Base-by-base conservation (phyloP, 2,797 vertebrate genomes). In the Molossus molossus region DNA sequence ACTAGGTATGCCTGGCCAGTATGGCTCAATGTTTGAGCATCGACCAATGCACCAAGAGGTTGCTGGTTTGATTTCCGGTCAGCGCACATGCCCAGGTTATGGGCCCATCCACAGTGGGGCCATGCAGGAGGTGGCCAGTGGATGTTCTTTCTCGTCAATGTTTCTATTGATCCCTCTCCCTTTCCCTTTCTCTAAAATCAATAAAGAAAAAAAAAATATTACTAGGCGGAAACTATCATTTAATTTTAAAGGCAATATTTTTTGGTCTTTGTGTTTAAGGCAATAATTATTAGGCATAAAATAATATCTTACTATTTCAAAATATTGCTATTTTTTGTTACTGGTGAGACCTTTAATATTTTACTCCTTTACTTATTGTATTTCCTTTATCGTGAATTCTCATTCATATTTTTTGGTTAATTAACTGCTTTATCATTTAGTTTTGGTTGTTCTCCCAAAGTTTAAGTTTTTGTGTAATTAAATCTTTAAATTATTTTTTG, bases 221-320 rank as follows among this genome's bases (percentile, higher is more conserved):
- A 33, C 33, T 33, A 33, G 33, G 18, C 13, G 67, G 60, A 92
- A 92, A 23, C 50, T 62, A 23, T 27, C 65, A 29, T 25, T 25
- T n/a, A 81, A 70, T 90, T 90, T 94, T 64, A 57, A 92, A 70
- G 57, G 7, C 17, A 80, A 25, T 70, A 55, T 45, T 80, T 57
- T 70, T 72, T 72, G 33, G 33, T 72, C 21, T 72, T 72, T 40
- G 23, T 40, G 37, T 90, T 94, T 72, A 64, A 86, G 48, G 5
- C 21, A 82, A 45, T 64, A 53, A 79, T 73, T 70, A 65, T 37
- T 91, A 57, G 48, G 13, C 13, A 81, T 86, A 92, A 86, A 69
- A 80, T 57, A 12, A 72, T 73, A 27, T 64, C 1, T 92, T 25
- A 84, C 18, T 79, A n/a, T 53, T 94, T 80, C 6, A 40, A 95